Percentiles rank a stretch among this genome's conserved stretches.
These are phyloP conservation scores for Neostethus bicornis DNA, from an alignment of 2,797 vertebrate species.

Conservation along the genomic window DNA sequence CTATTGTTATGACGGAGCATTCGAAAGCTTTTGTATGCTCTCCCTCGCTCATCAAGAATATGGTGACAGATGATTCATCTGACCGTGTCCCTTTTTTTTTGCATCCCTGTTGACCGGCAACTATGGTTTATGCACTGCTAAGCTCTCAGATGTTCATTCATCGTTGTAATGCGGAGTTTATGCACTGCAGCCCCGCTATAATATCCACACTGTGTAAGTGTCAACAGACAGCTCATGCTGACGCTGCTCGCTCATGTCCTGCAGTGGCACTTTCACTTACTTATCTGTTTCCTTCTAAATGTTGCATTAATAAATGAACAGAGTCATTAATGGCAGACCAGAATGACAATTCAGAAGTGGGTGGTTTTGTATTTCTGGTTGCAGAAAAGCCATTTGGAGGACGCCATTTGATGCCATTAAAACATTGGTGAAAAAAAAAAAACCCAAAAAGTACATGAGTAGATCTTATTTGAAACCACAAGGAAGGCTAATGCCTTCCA, in stretches of 20 bases:
- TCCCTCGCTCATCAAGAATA: neutral
- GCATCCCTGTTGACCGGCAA: neutral
- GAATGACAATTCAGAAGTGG: neutral
- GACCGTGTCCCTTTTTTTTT: neutral
- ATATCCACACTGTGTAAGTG: constrained; percentile 1
- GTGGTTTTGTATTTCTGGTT: neutral
- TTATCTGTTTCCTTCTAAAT: neutral
- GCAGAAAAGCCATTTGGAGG: neutral
- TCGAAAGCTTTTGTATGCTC: neutral
- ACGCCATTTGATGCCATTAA: neutral
- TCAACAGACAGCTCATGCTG: constrained; percentile 2
- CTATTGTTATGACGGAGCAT: neutral
- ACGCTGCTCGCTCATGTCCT: neutral
- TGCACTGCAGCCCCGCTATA: constrained; percentile 3
- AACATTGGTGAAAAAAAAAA: too few species aligned
- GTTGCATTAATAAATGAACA: neutral
- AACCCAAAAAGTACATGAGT: neutral
- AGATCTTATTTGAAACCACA: neutral
- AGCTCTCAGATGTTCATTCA: constrained; percentile 11
- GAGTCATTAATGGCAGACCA: neutral
- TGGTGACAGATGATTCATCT: constrained; percentile 13
- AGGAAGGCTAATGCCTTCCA: neutral
- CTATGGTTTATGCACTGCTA: constrained; percentile 15
- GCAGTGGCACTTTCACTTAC: neutral
- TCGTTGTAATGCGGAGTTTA: constrained; percentile 24